A percentile compares a stretch with the other conserved stretches of the same genome.
Evolutionary conservation across 2,113 vertebrate genomes (phyloP).

Genomic region (Prolemur simus): DNA sequence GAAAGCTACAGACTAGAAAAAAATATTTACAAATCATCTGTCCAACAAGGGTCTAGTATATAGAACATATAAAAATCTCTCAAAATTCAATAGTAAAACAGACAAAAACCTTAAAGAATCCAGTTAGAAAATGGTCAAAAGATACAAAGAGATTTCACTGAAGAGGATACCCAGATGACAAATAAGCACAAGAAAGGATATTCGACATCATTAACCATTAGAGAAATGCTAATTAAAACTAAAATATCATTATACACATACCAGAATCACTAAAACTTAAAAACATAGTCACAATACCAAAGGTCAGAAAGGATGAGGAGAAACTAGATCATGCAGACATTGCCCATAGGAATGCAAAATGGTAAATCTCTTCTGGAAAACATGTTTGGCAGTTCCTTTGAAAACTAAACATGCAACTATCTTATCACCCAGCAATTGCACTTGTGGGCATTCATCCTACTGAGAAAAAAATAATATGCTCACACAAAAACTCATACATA

Average conservation of each 20-base stretch:
- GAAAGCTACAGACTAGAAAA: background rate
- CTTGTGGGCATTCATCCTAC: background rate
- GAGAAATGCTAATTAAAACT: background rate
- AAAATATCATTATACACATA: background rate
- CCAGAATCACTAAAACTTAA: background rate
- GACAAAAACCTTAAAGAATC: background rate
- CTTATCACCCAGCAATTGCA: background rate
- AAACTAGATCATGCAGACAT: background rate
- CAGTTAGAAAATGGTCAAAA: background rate
- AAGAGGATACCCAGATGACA: background rate
- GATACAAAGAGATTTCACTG: background rate
- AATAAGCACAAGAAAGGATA: background rate
- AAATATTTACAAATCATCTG: background rate
- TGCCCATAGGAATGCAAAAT: background rate
- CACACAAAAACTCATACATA: background rate
- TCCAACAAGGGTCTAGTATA: background rate
- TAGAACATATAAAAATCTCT: background rate
- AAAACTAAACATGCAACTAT: background rate
- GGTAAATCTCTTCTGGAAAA: background rate
- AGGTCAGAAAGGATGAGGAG: background rate
- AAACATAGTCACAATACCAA: background rate
- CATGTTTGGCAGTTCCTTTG: background rate
- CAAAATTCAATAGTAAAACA: background rate
- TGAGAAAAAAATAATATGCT: background rate
- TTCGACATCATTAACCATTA: background rate